Conservation (phyloP, 2,113 vertebrate genomes). For the Rhinoptilus africanus region DNA sequence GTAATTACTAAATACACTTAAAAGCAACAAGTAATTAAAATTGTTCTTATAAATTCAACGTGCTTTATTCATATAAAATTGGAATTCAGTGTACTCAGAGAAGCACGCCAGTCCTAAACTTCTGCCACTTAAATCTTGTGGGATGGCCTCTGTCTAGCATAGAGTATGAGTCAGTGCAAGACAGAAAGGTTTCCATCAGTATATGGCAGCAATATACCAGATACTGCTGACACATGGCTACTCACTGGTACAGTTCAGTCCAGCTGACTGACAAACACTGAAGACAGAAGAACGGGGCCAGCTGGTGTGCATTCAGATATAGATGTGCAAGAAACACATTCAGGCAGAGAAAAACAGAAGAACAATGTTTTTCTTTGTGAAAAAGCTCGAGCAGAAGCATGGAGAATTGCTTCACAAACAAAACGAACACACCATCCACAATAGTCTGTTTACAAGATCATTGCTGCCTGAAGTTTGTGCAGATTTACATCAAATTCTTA, state of each 20-base stretch:
- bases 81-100: background rate
- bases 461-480: background rate
- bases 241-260: background rate
- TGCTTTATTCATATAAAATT: background rate
- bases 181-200: background rate
- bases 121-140: background rate
- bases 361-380: background rate
- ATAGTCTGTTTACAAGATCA: background rate
- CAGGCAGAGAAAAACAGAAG: background rate
- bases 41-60: background rate
- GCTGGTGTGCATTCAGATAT: background rate
- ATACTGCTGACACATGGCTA: background rate
- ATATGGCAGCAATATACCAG: background rate
- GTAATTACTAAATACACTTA: background rate
- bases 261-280: background rate
- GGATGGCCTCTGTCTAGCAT: background rate
- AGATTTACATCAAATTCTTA: background rate
- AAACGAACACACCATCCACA: background rate
- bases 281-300: background rate
- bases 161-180: rapidly evolving
- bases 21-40: background rate
- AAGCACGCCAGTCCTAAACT: background rate
- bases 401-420: background rate
- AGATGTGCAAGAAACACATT: background rate
- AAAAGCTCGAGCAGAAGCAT: background rate